Base-by-base conservation (phyloP, 2,113 vertebrate genomes). In the Lophius piscatorius region DNA sequence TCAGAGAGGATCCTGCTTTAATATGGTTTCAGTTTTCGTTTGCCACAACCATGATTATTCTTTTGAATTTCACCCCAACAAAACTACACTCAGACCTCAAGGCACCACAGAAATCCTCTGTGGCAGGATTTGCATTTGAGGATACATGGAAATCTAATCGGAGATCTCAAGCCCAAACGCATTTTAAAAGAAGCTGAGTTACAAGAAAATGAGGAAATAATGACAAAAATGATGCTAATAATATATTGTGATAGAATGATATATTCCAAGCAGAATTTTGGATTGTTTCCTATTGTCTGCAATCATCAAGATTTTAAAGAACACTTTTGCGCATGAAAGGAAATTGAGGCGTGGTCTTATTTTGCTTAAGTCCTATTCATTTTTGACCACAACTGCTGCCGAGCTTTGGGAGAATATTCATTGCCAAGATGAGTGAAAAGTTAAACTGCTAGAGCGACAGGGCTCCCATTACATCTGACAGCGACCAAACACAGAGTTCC, bases 21-120 rank as follows among this genome's bases (percentile, higher is more conserved):
- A 78, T 70, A 63, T 13, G 63, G 81, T 88, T 84, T 86, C 80
- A 80, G 71, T 79, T 86, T 86, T 89, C 81, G 77, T 76, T 80
- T 74, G 76, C 64, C 63, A 74, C 73, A 87, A 87, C 78, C 83
- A 77, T 82, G 86, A 88, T 87, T 90, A 88, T 88, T 87, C 86
- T 83, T 88, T 88, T 88, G 86, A 86, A 76, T 87, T 84, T 83
- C 81, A 77, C 84, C 83, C 80, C 86, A 83, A 81, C 80, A 71
- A 78, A 83, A 85, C 80, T 81, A 65, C 66, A 47, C 74, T 76
- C 86, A 90, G 88, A 88, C 88, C 81, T 81, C 67, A 57, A 81
- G 84, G 86, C 84, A 88, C 88, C 86, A 74, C 71, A 49, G 69
- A 63, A 76, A 87, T 86, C 83, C 84, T 82, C 36, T 2, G 69